Conservation (phyloP, 2,888 invertebrate genomes). For the Plebejus anna region DNA sequence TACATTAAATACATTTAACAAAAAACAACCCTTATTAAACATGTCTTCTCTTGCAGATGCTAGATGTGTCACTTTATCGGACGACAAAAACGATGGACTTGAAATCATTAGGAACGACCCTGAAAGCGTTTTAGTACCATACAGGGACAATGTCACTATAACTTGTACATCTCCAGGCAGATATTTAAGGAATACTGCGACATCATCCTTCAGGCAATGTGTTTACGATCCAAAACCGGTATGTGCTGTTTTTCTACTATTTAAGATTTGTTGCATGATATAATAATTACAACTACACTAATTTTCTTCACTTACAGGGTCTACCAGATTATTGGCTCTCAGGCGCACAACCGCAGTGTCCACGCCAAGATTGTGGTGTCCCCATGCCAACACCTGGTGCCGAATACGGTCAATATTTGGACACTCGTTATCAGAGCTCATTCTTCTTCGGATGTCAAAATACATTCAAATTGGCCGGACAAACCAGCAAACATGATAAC, state of each 20-base stretch:
- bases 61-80: constrained; percentile 92
- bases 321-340: constrained; percentile 95
- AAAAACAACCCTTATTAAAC: background rate
- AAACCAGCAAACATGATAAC: constrained; percentile 94
- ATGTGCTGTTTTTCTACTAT: constrained; percentile 38
- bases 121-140: constrained; percentile 91
- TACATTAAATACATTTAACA: background rate
- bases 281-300: constrained; percentile 1
- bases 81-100: constrained; percentile 92
- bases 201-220: constrained; percentile 94
- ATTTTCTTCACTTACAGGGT: constrained; percentile 73
- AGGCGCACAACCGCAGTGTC: constrained; percentile 91
- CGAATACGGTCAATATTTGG: constrained; percentile 92
- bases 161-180: constrained; percentile 89
- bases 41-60: constrained; percentile 82
- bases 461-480: constrained; percentile 95
- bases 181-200: constrained; percentile 88
- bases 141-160: constrained; percentile 93
- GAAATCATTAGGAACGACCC: constrained; percentile 88
- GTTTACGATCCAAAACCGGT: constrained; percentile 95
- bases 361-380: constrained; percentile 93
- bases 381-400: constrained; percentile 96
- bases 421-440: constrained; percentile 94
- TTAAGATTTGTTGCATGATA: background rate
- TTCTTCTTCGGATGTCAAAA: constrained; percentile 98